Conservation (phyloP, 2,888 invertebrate genomes). For the Brenthis daphne region DNA sequence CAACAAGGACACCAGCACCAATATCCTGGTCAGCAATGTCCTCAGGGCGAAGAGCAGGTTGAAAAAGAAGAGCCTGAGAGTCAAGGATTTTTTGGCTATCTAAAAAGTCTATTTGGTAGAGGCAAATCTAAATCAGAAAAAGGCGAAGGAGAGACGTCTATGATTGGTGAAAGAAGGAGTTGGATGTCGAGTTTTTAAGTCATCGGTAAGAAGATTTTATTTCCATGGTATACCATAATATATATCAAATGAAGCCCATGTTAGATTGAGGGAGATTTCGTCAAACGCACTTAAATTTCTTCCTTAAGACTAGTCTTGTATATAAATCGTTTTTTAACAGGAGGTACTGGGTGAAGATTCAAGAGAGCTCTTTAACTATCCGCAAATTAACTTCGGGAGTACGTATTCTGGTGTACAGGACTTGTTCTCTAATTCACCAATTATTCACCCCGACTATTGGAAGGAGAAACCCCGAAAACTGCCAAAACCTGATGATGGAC, state of each 20-base stretch:
- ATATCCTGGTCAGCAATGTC: constrained; percentile 28
- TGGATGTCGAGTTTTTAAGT: constrained; percentile 24
- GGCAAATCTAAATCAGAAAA: constrained; percentile 51
- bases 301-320: constrained; percentile 41
- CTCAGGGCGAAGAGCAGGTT: constrained; percentile 31
- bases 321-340: constrained; percentile 65
- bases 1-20: constrained; percentile 34
- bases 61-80: constrained; percentile 47
- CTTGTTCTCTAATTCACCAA: constrained; percentile 60
- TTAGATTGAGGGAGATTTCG: constrained; percentile 50
- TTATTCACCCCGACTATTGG: constrained; percentile 68
- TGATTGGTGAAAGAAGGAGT: constrained; percentile 41
- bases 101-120: constrained; percentile 61
- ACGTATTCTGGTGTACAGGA: constrained; percentile 49
- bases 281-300: constrained; percentile 67
- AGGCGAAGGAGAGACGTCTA: constrained; percentile 51
- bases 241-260: not conserved
- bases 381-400: constrained; percentile 36
- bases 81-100: constrained; percentile 53
- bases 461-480: constrained; percentile 52
- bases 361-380: constrained; percentile 48
- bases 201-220: constrained; percentile 37
- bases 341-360: constrained; percentile 54
- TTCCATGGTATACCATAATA: constrained; percentile 7
- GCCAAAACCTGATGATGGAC: constrained; percentile 39